A percentile compares a stretch with the other conserved stretches of the same genome.
phyloP scores from a whole-genome alignment of 2,797 vertebrate genomes.

The Microctenopoma stevenorrisi region DNA sequence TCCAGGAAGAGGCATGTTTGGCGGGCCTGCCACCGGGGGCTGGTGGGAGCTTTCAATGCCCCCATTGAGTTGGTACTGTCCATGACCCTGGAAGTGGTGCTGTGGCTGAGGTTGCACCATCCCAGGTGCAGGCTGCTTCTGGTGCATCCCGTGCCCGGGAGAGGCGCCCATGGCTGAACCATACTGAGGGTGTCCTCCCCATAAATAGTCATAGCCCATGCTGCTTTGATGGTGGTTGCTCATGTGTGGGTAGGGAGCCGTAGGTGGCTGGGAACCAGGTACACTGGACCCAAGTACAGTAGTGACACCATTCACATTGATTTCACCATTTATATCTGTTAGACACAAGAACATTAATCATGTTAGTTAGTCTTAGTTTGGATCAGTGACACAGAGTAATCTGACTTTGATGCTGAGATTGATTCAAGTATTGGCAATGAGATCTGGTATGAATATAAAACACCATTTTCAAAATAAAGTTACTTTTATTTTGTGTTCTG shows the following conservation, averaged over 20 bases:
- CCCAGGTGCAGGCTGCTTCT: conserved; percentile 87
- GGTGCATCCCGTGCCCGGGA: conserved; percentile 82
- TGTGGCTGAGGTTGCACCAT: conserved; percentile 84
- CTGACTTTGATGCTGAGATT: neutral
- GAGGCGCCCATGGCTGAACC: conserved; percentile 79
- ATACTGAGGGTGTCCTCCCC: conserved; percentile 90
- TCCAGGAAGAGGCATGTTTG: conserved; percentile 83
- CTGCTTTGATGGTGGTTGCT: conserved; percentile 87
- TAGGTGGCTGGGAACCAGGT: conserved; percentile 87
- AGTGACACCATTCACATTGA: conserved; percentile 98
- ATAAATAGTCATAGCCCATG: conserved; percentile 92
- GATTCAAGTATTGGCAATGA: neutral
- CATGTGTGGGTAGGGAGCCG: conserved; percentile 84
- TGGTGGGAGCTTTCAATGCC: conserved; percentile 84
- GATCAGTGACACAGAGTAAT: neutral
- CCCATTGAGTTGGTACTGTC: conserved; percentile 91
- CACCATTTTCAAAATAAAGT: neutral
- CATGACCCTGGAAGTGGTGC: conserved; percentile 87
- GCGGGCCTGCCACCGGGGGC: conserved; percentile 80
- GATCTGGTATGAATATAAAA: neutral
- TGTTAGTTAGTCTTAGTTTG: neutral
- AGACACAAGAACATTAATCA: conserved; percentile 30
- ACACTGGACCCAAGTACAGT: conserved; percentile 93
- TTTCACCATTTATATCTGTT: conserved; percentile 94
- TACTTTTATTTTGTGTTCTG: neutral